These are phyloP conservation scores for Caradrina kadenii DNA, from an alignment of 2,888 invertebrate species.

Conservation along the genomic window DNA sequence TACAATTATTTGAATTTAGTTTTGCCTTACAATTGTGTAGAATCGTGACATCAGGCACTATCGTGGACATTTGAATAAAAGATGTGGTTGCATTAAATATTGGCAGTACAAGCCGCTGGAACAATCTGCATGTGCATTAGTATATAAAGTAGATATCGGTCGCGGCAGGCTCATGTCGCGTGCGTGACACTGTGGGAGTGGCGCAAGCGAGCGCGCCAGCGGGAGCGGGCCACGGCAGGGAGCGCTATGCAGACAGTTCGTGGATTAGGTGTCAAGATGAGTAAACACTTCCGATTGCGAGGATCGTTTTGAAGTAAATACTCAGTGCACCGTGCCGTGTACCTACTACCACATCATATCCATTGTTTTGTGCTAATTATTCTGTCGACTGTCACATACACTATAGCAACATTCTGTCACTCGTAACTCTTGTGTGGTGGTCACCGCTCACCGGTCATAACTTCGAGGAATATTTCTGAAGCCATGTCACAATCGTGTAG, in stretches of 20 bases:
- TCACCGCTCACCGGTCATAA: slow-evolving; percentile 14
- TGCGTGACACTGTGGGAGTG: slow-evolving; percentile 32
- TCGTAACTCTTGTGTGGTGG: not conserved
- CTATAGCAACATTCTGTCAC: not conserved
- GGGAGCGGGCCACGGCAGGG: not conserved
- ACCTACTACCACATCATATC: too few species aligned
- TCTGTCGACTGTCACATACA: not conserved
- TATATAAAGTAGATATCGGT: slow-evolving; percentile 48
- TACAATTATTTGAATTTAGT: too few species aligned
- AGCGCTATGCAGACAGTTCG: not conserved
- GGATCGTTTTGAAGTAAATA: too few species aligned
- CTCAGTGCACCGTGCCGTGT: too few species aligned
- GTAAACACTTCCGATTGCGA: too few species aligned
- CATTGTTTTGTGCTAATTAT: not conserved
- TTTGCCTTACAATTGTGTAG: too few species aligned
- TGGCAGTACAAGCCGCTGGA: slow-evolving; percentile 36
- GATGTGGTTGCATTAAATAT: slow-evolving; percentile 51
- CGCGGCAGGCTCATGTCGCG: slow-evolving; percentile 44
- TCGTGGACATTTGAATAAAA: slow-evolving; percentile 46
- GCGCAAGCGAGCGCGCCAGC: not conserved
- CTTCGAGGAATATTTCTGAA: slow-evolving; percentile 30
- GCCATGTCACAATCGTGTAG: slow-evolving; percentile 61
- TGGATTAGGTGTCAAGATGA: too few species aligned
- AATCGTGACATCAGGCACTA: slow-evolving; percentile 6
- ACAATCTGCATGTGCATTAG: slow-evolving; percentile 59